phyloP scores from a whole-genome alignment of 2,797 vertebrate genomes.

The Crenichthys baileyi region DNA sequence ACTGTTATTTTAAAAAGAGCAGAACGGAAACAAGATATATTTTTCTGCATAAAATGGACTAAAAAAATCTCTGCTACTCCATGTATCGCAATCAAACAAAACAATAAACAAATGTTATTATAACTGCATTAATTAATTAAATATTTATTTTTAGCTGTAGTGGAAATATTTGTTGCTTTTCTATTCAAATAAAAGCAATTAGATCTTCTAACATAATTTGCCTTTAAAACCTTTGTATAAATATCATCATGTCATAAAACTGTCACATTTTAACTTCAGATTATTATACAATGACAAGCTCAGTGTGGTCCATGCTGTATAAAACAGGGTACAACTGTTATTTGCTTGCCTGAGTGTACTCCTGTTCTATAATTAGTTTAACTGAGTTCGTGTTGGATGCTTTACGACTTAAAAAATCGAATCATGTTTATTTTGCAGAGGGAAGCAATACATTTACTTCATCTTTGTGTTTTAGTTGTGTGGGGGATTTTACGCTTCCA shows the following conservation, averaged over 20 bases:
- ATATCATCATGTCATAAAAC: background rate
- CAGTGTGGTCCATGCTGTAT: background rate
- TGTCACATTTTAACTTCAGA: background rate
- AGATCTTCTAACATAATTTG: too few species aligned
- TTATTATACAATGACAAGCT: background rate
- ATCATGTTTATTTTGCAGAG: background rate
- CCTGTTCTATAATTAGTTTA: background rate
- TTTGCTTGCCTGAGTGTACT: background rate
- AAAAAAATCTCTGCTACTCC: too few species aligned
- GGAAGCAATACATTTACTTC: conserved; percentile 3
- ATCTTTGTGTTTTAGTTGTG: conserved; percentile 14
- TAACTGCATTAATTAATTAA: too few species aligned
- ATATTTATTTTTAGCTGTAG: too few species aligned
- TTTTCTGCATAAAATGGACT: too few species aligned
- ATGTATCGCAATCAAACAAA: too few species aligned
- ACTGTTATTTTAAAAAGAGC: too few species aligned
- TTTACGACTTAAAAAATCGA: background rate
- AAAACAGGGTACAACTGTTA: background rate
- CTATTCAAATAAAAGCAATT: too few species aligned
- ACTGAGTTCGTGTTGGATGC: background rate
- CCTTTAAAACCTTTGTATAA: too few species aligned
- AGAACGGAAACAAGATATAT: too few species aligned
- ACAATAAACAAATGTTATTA: too few species aligned
- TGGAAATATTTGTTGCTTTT: too few species aligned
- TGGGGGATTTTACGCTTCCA: conserved; percentile 14